These are phyloP conservation scores for Lepeophtheirus salmonis DNA, from an alignment of 1,140 invertebrate species.

Conservation along the genomic window DNA sequence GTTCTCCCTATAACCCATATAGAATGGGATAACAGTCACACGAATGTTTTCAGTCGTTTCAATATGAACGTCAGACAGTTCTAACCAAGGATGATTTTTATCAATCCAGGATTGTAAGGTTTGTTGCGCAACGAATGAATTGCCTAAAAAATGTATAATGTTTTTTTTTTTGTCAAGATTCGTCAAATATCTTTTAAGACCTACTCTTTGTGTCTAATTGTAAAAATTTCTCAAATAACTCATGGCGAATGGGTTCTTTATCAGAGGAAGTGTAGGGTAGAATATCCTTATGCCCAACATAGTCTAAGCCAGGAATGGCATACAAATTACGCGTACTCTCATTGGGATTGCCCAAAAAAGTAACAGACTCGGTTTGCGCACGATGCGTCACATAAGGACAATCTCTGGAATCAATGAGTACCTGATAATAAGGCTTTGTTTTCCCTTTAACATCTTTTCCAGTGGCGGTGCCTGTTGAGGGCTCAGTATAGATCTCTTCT, in stretches of 20 bases:
- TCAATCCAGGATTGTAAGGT: slow-evolving; percentile 86
- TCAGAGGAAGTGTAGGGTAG: slow-evolving; percentile 61
- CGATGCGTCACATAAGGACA: slow-evolving; percentile 74
- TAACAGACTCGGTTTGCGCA: slow-evolving; percentile 88
- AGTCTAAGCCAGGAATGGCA: slow-evolving; percentile 85
- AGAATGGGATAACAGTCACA: slow-evolving; percentile 92
- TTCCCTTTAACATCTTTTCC: slow-evolving; percentile 71
- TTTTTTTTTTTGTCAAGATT: background rate
- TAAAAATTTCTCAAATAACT: slow-evolving; percentile 89
- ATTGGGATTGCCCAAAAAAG: slow-evolving; percentile 80
- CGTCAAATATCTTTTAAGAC: slow-evolving; percentile 23
- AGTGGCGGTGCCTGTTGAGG: background rate
- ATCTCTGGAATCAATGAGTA: slow-evolving; percentile 84
- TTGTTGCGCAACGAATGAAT: slow-evolving; percentile 66
- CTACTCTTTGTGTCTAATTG: slow-evolving; percentile 48
- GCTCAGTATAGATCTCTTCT: slow-evolving; percentile 27
- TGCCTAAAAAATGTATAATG: slow-evolving; percentile 38
- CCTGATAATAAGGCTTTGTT: slow-evolving; percentile 89
- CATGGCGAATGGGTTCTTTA: slow-evolving; percentile 66
- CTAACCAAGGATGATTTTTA: slow-evolving; percentile 90
- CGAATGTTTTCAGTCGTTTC: slow-evolving; percentile 88
- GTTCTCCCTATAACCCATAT: slow-evolving; percentile 77
- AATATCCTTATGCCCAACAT: slow-evolving; percentile 88
- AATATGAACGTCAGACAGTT: slow-evolving; percentile 89
- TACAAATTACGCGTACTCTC: slow-evolving; percentile 66